Evolutionary conservation across 2,888 invertebrate genomes (phyloP).

Genomic region (Melinopterus prodromus): DNA sequence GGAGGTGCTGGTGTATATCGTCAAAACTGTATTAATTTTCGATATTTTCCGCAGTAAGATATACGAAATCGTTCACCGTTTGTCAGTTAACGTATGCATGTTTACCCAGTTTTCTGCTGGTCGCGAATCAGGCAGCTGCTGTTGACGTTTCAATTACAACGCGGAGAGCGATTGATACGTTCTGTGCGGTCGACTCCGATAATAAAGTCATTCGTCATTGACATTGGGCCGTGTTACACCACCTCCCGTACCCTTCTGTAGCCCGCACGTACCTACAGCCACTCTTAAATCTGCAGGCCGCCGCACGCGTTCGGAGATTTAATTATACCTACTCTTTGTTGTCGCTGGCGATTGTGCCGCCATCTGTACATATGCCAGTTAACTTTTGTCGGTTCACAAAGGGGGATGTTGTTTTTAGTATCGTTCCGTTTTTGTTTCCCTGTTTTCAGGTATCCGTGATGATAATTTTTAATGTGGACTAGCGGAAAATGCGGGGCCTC

Average conservation of each 20-base stretch:
- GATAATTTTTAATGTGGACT: neutral
- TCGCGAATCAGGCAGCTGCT: neutral
- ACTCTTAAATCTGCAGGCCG: neutral
- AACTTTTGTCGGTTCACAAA: neutral
- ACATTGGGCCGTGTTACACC: neutral
- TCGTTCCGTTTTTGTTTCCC: neutral
- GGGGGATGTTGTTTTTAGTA: neutral
- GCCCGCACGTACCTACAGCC: neutral
- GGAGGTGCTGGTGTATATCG: too few species aligned
- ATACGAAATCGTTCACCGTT: neutral
- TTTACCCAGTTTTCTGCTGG: neutral
- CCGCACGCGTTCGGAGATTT: neutral
- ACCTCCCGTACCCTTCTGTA: neutral
- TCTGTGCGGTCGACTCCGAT: neutral
- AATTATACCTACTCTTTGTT: neutral
- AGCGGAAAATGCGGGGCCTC: neutral
- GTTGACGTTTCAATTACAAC: conserved; percentile 4
- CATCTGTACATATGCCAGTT: neutral
- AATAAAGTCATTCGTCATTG: conserved; percentile 4
- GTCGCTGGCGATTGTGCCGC: neutral
- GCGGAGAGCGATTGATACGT: neutral
- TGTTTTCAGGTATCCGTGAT: neutral
- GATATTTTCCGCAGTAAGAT: neutral
- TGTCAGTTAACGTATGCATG: neutral
- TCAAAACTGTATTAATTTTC: neutral